phyloP scores from a whole-genome alignment of 2,888 invertebrate species.

The Agriopis aurantiaria region DNA sequence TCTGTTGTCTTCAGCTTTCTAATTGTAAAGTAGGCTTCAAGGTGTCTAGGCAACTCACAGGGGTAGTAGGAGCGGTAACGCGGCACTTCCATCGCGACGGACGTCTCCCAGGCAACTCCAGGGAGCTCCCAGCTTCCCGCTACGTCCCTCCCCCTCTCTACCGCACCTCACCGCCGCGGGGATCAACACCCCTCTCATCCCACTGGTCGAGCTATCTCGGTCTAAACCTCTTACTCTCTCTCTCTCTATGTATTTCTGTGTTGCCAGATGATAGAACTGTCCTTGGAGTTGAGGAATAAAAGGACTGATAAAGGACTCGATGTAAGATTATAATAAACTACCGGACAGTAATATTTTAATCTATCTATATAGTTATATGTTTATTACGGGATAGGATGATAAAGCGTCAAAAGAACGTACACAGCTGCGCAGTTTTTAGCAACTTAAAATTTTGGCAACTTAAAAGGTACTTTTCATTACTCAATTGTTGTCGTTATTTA shows the following conservation, averaged over 20 bases:
- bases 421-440: too few species aligned
- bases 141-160: constrained; percentile 48
- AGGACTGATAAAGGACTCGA: not conserved
- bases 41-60: constrained; percentile 70
- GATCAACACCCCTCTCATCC: constrained; percentile 26
- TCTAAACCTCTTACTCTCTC: constrained; percentile 28
- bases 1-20: constrained; percentile 24
- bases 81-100: constrained; percentile 83
- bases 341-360: too few species aligned
- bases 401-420: too few species aligned
- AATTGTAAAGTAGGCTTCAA: constrained; percentile 43
- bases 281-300: not conserved
- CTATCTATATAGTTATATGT: too few species aligned
- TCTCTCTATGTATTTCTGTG: constrained; percentile 20
- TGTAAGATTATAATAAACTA: too few species aligned
- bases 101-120: constrained; percentile 83
- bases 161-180: constrained; percentile 3
- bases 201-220: constrained; percentile 42
- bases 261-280: constrained; percentile 6
- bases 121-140: constrained; percentile 56
- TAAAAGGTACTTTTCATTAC: too few species aligned
- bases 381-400: too few species aligned
- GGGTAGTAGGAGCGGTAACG: constrained; percentile 82
- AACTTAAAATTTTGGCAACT: too few species aligned
- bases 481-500: too few species aligned